phyloP scores from a whole-genome alignment of 1,140 invertebrate genomes.

The Drosophila sucinea region DNA sequence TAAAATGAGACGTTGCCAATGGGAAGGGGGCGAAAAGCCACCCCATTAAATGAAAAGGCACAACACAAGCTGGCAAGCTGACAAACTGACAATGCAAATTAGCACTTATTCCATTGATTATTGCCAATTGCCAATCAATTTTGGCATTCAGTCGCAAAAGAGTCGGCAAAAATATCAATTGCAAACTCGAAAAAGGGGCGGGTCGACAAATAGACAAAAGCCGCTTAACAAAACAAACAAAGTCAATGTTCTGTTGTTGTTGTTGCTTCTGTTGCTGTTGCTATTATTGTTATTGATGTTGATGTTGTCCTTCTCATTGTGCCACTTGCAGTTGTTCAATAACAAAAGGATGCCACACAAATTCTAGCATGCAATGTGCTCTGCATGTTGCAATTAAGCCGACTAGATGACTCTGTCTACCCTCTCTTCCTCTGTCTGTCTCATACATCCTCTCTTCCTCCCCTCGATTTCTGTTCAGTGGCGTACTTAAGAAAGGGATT shows the following conservation, averaged over 20 bases:
- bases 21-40: not conserved
- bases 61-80: conserved; percentile 21
- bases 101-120: conserved; percentile 61
- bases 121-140: conserved; percentile 63
- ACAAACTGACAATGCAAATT: conserved; percentile 54
- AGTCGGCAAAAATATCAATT: conserved; percentile 45
- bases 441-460: not conserved
- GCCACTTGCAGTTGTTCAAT: conserved; percentile 36
- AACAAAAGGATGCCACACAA: conserved; percentile 22
- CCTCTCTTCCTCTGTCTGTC: not conserved
- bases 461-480: not conserved
- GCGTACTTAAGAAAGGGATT: not conserved
- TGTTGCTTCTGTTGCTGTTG: not conserved
- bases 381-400: conserved; percentile 51
- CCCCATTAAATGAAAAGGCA: not conserved
- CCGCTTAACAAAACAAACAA: conserved; percentile 5
- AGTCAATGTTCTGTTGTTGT: not conserved
- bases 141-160: conserved; percentile 28
- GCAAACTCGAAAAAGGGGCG: conserved; percentile 16
- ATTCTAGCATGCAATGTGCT: conserved; percentile 33
- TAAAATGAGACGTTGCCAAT: not conserved
- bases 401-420: not conserved
- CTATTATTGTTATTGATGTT: not conserved
- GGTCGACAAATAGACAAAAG: not conserved
- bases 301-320: conserved; percentile 33